Percentiles rank a stretch among this genome's conserved stretches.
Evolutionary conservation across 2,113 vertebrate genomes (phyloP).

Genomic region (Tyrannus savana): DNA sequence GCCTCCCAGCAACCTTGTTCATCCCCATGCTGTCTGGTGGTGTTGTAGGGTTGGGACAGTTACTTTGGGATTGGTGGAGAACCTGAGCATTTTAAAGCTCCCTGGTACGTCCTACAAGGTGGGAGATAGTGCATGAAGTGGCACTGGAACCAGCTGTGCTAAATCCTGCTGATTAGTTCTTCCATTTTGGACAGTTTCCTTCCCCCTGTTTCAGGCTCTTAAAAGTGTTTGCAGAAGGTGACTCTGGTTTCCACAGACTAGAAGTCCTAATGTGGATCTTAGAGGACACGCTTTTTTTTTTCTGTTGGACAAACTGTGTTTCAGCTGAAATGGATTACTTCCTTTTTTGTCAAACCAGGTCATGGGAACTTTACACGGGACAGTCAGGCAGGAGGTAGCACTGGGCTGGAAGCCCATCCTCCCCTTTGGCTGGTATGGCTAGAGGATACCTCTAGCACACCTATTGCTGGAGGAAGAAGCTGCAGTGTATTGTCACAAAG

Average conservation of each 20-base stretch:
- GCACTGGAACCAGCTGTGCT: neutral
- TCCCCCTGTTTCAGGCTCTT: rapidly evolving
- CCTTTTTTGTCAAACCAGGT: neutral
- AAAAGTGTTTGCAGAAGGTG: neutral
- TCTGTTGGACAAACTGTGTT: neutral
- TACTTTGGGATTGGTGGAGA: neutral
- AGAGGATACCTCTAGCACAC: neutral
- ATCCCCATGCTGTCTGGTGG: rapidly evolving
- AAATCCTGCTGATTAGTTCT: neutral
- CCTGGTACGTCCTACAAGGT: neutral
- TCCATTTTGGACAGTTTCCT: neutral
- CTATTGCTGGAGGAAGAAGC: neutral
- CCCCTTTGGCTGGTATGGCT: neutral
- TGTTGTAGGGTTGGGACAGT: rapidly evolving
- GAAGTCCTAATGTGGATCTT: neutral
- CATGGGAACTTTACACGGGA: neutral
- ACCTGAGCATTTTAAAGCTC: neutral
- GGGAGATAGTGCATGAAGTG: neutral
- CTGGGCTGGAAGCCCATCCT: neutral
- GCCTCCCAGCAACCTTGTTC: neutral
- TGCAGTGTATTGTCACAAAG: neutral
- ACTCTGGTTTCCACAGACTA: neutral
- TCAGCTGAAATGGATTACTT: neutral
- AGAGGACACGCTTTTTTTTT: rapidly evolving
- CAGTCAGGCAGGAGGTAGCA: neutral